Conservation (phyloP, 2,113 vertebrate species). For the Paraplagusia blochii region DNA sequence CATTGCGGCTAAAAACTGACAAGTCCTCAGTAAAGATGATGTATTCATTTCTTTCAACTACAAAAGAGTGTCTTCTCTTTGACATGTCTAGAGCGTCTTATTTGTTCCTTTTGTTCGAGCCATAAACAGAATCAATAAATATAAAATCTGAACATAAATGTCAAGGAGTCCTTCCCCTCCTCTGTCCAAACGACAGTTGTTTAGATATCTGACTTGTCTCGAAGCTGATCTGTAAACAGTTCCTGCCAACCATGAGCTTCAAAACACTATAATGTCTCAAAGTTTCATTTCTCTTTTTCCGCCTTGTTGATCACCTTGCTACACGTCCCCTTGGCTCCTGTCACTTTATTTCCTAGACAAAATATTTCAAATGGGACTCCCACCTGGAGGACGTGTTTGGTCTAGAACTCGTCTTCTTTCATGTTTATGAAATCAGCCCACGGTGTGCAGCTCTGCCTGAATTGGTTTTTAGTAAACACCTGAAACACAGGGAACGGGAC, state of each 20-base stretch:
- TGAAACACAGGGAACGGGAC: slow-evolving; percentile 45
- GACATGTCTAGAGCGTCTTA: no score
- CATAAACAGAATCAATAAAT: no score
- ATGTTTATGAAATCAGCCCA: slow-evolving; percentile 22
- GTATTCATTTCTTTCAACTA: no score
- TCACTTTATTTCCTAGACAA: slow-evolving; percentile 11
- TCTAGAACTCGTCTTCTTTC: slow-evolving; percentile 19
- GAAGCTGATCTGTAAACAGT: not conserved
- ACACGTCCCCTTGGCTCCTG: not conserved
- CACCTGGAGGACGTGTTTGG: slow-evolving; percentile 37
- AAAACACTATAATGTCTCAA: not conserved
- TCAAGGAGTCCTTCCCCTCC: no score
- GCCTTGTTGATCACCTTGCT: not conserved
- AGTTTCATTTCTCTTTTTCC: not conserved
- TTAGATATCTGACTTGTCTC: not conserved
- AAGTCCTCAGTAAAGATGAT: no score
- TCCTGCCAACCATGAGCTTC: not conserved
- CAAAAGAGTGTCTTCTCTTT: no score
- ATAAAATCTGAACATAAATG: no score
- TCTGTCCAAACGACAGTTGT: not conserved
- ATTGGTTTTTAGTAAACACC: slow-evolving; percentile 48
- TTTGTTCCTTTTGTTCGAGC: no score
- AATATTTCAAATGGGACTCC: slow-evolving; percentile 34
- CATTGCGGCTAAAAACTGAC: no score
- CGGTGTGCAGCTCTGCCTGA: slow-evolving; percentile 28